Evolutionary conservation across 2,888 invertebrate genomes (phyloP), one percentile per base, ranked within the genome.

Genomic region (Leucania comma): DNA sequence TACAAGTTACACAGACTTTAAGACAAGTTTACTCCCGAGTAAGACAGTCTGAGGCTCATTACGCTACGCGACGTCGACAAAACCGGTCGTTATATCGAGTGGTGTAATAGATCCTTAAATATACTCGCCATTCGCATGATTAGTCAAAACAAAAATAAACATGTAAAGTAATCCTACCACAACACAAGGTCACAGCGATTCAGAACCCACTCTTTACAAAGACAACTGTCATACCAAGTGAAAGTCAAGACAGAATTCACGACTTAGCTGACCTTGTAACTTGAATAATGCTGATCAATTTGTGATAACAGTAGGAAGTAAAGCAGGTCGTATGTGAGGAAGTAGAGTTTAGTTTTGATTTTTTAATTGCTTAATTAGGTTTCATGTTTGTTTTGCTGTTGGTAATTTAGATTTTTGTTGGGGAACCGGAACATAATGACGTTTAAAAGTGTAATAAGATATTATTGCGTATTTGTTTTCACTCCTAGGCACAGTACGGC

Each of bases 231-330:
- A 50, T 65, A 62, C 12, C 12, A n/a, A 60, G 75, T 83, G 78
- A 83, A 83, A 85, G 83, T 79, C 32, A 53, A 60, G 22, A 42
- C 46, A 14, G 62, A 58, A 74, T 53, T 54, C 75, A 74, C 69
- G 66, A 79, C 32, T 9, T 17, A 6, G 66, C 1, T 50, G 65
- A 72, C 83, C 85, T 83, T 80, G 71, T 3, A 14, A 10, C 58
- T 50, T 26, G 46, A 70, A 65, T 60, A 60, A 51, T 54, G 56
- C 22, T 26, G 72, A 78, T 77, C 38, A 22, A 51, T 68, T 54
- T 64, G 22, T 32, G 51, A 67, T 67, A 71, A 29, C 10, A 58
- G 14, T 5, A 57, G 67, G 78, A 81, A 81, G 53, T 71, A 22
- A 35, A 32, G 6, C 14, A 35, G 29, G 17, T 6, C n/a, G 3